phyloP scores from a whole-genome alignment of 2,797 vertebrate species.

The Paedocypris micromegethes region DNA sequence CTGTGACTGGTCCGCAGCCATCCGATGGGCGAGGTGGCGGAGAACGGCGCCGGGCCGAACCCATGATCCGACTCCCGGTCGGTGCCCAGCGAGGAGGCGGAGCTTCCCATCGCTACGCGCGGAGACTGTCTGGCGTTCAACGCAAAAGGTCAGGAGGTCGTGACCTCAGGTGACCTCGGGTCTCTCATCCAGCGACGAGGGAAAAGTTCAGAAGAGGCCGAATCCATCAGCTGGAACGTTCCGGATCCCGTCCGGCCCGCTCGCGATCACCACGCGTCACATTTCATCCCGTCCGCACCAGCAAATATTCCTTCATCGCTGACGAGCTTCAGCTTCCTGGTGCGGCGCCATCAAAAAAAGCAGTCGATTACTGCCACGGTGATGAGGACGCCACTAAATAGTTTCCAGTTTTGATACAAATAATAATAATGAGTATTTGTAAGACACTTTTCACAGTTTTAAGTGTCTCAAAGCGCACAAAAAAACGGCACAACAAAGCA shows the following conservation, averaged over 20 bases:
- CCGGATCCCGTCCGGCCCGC: too few relatives aligned
- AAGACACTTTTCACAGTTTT: neutral
- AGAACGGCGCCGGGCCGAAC: constrained; percentile 77
- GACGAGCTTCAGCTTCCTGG: constrained; percentile 12
- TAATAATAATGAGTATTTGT: neutral
- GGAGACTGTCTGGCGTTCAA: neutral
- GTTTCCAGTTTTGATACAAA: neutral
- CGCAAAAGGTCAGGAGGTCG: neutral
- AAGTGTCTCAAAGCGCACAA: too few relatives aligned
- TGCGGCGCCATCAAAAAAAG: neutral
- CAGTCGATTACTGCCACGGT: neutral
- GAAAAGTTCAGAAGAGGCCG: too few relatives aligned
- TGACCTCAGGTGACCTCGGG: constrained; percentile 2
- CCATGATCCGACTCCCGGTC: constrained; percentile 95
- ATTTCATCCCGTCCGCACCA: constrained; percentile 31
- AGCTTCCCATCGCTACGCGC: constrained; percentile 86
- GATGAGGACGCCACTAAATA: neutral
- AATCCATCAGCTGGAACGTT: too few relatives aligned
- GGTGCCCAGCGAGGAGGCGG: constrained; percentile 88
- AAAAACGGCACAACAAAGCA: too few relatives aligned
- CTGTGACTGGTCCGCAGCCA: constrained; percentile 88
- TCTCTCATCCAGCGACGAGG: constrained; percentile 1
- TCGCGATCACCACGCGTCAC: constrained; percentile 48
- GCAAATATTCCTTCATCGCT: constrained; percentile 32
- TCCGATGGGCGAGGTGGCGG: constrained; percentile 76